Conservation (phyloP, 2,113 vertebrate genomes). For the Sorex fumeus region DNA sequence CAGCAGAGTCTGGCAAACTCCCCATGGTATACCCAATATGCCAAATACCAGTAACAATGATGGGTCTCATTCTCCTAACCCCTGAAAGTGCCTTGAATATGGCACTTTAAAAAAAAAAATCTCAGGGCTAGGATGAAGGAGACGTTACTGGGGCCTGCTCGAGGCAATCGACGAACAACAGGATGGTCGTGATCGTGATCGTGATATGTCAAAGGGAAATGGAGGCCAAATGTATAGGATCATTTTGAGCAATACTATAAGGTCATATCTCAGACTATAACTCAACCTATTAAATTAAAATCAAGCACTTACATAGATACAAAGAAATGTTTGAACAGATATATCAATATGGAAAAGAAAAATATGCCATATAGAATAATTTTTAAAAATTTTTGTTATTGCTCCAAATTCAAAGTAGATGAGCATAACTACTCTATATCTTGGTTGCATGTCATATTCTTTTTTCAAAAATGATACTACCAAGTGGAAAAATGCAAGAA, state of each 20-base stretch:
- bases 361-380: background rate
- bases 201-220: background rate
- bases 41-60: too few species aligned
- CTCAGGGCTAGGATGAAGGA: too few species aligned
- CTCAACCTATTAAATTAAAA: background rate
- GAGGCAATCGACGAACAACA: too few species aligned
- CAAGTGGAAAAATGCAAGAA: background rate
- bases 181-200: too few species aligned
- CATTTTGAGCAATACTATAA: background rate
- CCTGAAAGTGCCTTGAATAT: too few species aligned
- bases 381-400: background rate
- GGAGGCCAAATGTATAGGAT: background rate
- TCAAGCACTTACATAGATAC: background rate
- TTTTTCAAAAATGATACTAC: too few species aligned
- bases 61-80: too few species aligned
- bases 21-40: too few species aligned
- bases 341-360: background rate
- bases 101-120: too few species aligned
- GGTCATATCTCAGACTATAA: background rate
- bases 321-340: background rate
- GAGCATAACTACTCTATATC: background rate
- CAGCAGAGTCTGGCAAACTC: too few species aligned
- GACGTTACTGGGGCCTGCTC: too few species aligned
- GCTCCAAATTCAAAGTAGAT: background rate
- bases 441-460: too few species aligned